Evolutionary conservation across 2,888 invertebrate genomes (phyloP).

Genomic region (Lasioglossum figueresi): DNA sequence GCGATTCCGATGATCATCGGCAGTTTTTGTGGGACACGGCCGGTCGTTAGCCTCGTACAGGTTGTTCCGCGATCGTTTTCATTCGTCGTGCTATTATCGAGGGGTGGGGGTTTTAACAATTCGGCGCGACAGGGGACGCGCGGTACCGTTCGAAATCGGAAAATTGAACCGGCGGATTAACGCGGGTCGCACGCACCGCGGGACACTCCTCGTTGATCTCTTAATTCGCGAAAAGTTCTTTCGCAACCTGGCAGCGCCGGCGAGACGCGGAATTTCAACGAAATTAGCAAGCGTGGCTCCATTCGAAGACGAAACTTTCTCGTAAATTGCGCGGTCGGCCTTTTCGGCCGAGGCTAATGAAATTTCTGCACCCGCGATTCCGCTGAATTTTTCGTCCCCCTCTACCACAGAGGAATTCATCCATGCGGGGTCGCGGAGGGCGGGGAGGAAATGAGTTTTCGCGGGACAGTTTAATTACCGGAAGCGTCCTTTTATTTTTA

Average conservation of each 20-base stretch:
- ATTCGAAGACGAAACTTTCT: slow-evolving; percentile 2
- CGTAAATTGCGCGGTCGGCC: not conserved
- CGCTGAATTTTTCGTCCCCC: slow-evolving; percentile 2
- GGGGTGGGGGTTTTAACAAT: slow-evolving; percentile 29
- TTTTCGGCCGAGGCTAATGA: not conserved
- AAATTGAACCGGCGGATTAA: slow-evolving; percentile 36
- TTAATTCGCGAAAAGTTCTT: not conserved
- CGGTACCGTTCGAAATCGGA: slow-evolving; percentile 41
- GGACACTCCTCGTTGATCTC: not conserved
- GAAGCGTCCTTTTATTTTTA: slow-evolving; percentile 1
- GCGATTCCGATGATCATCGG: slow-evolving; percentile 49
- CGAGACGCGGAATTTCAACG: not conserved
- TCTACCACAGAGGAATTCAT: not conserved
- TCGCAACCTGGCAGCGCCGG: fast-evolving
- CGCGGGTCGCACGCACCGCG: not conserved
- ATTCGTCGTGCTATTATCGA: slow-evolving; percentile 23
- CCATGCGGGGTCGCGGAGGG: not conserved
- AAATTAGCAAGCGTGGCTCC: not conserved
- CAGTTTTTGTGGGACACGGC: slow-evolving; percentile 32
- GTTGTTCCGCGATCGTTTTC: not conserved
- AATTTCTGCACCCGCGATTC: slow-evolving; percentile 13
- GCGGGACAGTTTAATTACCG: slow-evolving; percentile 9
- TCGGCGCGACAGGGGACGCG: slow-evolving; percentile 16
- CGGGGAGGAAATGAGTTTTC: not conserved
- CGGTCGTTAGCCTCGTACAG: slow-evolving; percentile 30